Evolutionary conservation across 1,140 invertebrate genomes (phyloP), one percentile per base, ranked within the genome.

Genomic region (Hyles euphorbiae): DNA sequence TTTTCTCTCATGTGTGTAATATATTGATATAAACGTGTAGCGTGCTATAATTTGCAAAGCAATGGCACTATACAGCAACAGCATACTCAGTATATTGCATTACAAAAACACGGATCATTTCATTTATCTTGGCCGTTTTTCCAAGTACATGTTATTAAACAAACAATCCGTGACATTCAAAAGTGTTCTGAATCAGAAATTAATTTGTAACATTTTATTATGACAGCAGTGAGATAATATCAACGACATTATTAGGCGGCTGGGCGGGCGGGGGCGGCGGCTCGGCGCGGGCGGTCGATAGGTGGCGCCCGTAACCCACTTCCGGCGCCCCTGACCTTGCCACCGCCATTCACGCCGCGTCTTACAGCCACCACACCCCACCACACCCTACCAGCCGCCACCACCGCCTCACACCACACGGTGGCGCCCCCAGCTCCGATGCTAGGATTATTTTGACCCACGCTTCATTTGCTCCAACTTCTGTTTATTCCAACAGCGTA

Each of bases 281-380:
- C 58, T 43, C 45, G 60, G 43, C 2, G 5, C 47, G 70, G 65
- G 74, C 78, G 83, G 80, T 84, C 80, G 78, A 84, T 83, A 81
- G 72, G 71, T 72, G 79, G 77, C 81, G 81, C 81, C 83, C 83
- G 85, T 88, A 88, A 86, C 85, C 83, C 79, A 86, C 81, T 82
- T 86, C 85, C 85, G 77, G 60, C 77, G 83, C 78, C 84, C 84
- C 58, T 87, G 84, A 88, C 84, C 84, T 88, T 88, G 84, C 75
- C 65, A 72, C 74, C 80, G 79, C 84, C 84, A 87, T 87, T 87
- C 84, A 87, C 82, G 69, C 59, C 72, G 71, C 74, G 72, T 78
- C 76, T 84, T 79, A 70, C 74, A 56, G 56, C 60, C 61, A n/a
- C 55, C 61, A n/a, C 63, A 67, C 63, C 70, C 60, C 47, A 61